Conservation (phyloP, 2,113 vertebrate genomes). For the Danionella cerebrum region DNA sequence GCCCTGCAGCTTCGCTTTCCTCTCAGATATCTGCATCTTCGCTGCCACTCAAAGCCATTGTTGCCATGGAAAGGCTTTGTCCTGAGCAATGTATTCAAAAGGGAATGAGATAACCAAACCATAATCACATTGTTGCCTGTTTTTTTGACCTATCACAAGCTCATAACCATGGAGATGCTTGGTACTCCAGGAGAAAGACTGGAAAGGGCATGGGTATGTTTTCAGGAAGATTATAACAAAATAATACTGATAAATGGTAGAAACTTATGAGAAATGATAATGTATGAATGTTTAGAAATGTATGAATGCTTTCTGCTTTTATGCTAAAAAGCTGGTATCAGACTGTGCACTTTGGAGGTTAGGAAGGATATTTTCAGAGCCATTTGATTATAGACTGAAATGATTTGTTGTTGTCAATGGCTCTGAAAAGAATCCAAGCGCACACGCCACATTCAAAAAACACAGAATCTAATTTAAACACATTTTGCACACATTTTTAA, state of each 20-base stretch:
- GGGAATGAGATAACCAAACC: conserved; percentile 17
- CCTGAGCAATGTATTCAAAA: conserved; percentile 5
- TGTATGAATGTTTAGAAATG: not conserved
- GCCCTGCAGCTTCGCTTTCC: not conserved
- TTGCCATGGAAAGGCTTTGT: conserved; percentile 23
- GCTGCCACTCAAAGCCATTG: not conserved
- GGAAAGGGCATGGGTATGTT: not conserved
- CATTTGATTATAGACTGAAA: conserved; percentile 9
- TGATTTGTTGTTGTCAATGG: conserved; percentile 5
- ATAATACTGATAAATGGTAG: not conserved
- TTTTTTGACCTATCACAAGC: conserved; percentile 21
- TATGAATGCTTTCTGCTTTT: not conserved
- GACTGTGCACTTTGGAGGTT: not conserved
- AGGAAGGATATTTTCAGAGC: not conserved
- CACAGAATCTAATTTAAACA: not conserved
- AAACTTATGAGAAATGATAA: not conserved
- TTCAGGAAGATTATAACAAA: not conserved
- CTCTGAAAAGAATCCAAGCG: not conserved
- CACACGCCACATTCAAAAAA: not conserved
- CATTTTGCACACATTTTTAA: not conserved
- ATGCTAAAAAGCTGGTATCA: not conserved
- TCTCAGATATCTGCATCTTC: conserved; percentile 1
- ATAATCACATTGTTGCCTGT: conserved; percentile 28
- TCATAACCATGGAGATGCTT: conserved; percentile 16
- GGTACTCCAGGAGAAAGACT: not conserved